Percentiles rank a stretch among this genome's conserved stretches.
Conservation (phyloP, 2,113 vertebrate genomes). For the Boleophthalmus pectinirostris region DNA sequence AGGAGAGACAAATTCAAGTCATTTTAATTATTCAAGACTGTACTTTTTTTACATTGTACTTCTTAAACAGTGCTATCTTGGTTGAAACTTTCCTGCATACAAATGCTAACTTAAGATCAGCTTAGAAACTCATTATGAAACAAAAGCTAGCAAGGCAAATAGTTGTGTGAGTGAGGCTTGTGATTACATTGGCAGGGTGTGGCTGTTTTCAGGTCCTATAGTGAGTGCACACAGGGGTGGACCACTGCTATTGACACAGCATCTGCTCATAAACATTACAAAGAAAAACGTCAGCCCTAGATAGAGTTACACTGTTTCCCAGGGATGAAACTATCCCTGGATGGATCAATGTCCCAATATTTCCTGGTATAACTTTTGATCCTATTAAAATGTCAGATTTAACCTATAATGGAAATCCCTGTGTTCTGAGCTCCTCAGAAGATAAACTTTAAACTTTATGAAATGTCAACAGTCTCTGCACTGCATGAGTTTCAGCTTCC, state of each 20-base stretch:
- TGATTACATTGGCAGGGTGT: constrained; percentile 64
- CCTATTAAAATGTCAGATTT: too few species aligned
- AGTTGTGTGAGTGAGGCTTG: not conserved
- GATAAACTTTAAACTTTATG: not conserved
- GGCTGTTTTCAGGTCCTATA: constrained; percentile 48
- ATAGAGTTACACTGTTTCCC: not conserved
- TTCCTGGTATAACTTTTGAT: not conserved
- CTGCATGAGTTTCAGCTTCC: too few species aligned
- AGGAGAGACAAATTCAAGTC: not conserved
- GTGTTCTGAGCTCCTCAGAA: not conserved
- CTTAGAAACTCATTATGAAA: not conserved
- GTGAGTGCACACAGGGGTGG: constrained; percentile 52
- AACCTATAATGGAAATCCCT: too few species aligned
- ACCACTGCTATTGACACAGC: constrained; percentile 74
- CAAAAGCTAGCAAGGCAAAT: constrained; percentile 25
- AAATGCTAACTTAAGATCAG: too few species aligned
- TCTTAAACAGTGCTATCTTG: not conserved
- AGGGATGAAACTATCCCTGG: not conserved
- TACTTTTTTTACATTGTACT: not conserved
- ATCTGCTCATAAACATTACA: constrained; percentile 7
- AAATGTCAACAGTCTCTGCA: too few species aligned
- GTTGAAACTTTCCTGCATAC: not conserved
- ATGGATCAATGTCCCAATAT: too few species aligned
- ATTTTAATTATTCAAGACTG: not conserved
- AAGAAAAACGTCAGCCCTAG: constrained; percentile 14